Percentiles rank a stretch among this genome's conserved stretches.
Evolutionary conservation across 2,113 vertebrate species (phyloP).

Genomic region (Tachysurus vachellii): DNA sequence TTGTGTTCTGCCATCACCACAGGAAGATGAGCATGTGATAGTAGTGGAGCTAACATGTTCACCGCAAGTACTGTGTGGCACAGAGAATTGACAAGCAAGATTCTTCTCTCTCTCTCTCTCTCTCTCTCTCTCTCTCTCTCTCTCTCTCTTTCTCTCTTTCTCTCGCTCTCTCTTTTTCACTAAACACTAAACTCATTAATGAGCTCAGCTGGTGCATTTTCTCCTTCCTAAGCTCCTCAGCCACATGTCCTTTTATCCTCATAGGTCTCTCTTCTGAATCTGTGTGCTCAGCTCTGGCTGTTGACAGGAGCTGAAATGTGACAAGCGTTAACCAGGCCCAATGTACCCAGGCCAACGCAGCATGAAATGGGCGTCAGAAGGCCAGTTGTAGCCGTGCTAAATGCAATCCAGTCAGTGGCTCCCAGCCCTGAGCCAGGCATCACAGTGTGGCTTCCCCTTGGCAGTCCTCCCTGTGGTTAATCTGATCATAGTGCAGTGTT

Average conservation of each 20-base stretch:
- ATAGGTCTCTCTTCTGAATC: constrained; percentile 34
- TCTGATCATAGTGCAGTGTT: constrained; percentile 64
- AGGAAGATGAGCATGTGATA: constrained; percentile 59
- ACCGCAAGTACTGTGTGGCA: constrained; percentile 58
- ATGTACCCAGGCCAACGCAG: constrained; percentile 32
- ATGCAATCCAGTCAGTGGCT: constrained; percentile 66
- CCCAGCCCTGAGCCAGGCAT: constrained; percentile 67
- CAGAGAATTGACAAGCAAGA: constrained; percentile 46
- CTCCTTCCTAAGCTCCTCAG: constrained; percentile 28
- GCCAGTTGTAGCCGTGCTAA: constrained; percentile 58
- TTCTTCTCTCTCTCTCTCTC: constrained; percentile 31
- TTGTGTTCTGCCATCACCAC: constrained; percentile 41
- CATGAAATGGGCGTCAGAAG: constrained; percentile 51
- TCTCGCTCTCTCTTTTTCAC: neutral
- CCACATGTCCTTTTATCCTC: constrained; percentile 42
- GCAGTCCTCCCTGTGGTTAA: constrained; percentile 67
- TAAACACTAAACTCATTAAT: constrained; percentile 64
- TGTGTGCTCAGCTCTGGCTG: neutral
- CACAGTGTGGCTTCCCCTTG: constrained; percentile 64
- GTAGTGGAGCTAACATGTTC: constrained; percentile 58
- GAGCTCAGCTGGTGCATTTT: constrained; percentile 62
- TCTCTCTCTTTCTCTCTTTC: too few relatives aligned
- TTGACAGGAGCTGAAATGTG: constrained; percentile 45
- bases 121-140: constrained; percentile 5
- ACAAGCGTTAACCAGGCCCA: constrained; percentile 35